A percentile compares a stretch with the other conserved stretches of the same genome.
These are phyloP conservation scores for Discoglossus pictus DNA, from an alignment of 2,797 vertebrate species.

Conservation along the genomic window DNA sequence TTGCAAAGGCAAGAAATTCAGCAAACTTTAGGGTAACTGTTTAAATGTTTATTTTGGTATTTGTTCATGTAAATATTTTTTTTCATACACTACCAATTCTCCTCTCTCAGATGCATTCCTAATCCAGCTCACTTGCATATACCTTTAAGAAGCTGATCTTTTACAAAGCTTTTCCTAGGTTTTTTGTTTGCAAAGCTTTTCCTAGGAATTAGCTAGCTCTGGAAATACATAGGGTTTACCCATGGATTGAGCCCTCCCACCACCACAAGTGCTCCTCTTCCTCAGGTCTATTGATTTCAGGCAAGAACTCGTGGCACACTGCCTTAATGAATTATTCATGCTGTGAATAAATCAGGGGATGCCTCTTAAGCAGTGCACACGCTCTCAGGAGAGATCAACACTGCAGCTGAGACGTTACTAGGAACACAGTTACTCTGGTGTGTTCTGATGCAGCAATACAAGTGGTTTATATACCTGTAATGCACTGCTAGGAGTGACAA, in stretches of 20 bases:
- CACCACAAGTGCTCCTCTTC: not conserved
- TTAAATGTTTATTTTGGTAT: no score
- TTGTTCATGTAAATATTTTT: no score
- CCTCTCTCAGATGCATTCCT: no score
- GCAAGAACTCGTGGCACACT: slow-evolving; percentile 5
- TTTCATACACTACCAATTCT: no score
- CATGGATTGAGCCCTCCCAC: not conserved
- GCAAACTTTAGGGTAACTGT: no score
- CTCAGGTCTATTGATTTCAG: not conserved
- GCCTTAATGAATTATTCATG: slow-evolving; percentile 12
- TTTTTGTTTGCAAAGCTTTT: no score
- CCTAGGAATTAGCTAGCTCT: not conserved
- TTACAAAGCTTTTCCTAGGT: no score
- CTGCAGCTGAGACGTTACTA: slow-evolving; percentile 1
- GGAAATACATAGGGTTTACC: not conserved
- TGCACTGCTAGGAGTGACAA: not conserved
- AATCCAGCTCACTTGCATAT: no score
- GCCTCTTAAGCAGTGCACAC: slow-evolving; percentile 13
- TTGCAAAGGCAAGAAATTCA: no score
- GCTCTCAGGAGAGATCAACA: slow-evolving; percentile 14
- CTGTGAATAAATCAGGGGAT: slow-evolving; percentile 49
- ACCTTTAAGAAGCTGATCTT: no score
- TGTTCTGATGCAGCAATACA: slow-evolving; percentile 25
- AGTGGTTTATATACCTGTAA: not conserved
- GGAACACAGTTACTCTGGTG: accelerated